These are phyloP conservation scores for Drosophila pruinosa DNA, from an alignment of 1,140 invertebrate genomes.

Conservation along the genomic window DNA sequence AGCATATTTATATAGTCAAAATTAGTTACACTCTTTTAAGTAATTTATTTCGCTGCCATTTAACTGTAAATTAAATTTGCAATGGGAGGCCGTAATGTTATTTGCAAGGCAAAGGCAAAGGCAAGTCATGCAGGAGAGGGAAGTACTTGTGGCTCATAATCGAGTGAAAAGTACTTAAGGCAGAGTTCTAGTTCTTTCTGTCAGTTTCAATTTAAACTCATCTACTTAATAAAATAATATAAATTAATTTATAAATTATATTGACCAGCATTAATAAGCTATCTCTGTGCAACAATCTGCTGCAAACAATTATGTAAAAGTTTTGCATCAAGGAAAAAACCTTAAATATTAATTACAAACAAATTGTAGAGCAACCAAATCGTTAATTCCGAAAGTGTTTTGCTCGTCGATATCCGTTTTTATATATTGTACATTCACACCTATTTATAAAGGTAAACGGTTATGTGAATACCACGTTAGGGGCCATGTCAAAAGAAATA, in stretches of 20 bases:
- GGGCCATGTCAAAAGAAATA: slow-evolving; percentile 4
- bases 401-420: slow-evolving; percentile 19
- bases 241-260: too few species aligned
- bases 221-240: too few species aligned
- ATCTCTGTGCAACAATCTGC: too few species aligned
- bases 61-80: neutral
- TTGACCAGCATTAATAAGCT: too few species aligned
- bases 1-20: neutral
- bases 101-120: too few species aligned
- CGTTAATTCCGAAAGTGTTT: neutral
- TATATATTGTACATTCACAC: neutral
- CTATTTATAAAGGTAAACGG: neutral
- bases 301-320: too few species aligned
- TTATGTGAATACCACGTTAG: neutral
- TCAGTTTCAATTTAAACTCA: too few species aligned
- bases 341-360: neutral
- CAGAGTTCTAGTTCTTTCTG: too few species aligned
- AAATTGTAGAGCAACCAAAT: neutral
- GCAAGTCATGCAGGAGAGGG: too few species aligned
- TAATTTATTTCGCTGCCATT: neutral
- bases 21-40: neutral
- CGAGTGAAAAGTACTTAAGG: too few species aligned
- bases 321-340: neutral
- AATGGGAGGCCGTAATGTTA: too few species aligned
- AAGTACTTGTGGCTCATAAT: too few species aligned